Base-by-base conservation (phyloP, 2,113 vertebrate genomes). In the Microcebus jonahi region DNA sequence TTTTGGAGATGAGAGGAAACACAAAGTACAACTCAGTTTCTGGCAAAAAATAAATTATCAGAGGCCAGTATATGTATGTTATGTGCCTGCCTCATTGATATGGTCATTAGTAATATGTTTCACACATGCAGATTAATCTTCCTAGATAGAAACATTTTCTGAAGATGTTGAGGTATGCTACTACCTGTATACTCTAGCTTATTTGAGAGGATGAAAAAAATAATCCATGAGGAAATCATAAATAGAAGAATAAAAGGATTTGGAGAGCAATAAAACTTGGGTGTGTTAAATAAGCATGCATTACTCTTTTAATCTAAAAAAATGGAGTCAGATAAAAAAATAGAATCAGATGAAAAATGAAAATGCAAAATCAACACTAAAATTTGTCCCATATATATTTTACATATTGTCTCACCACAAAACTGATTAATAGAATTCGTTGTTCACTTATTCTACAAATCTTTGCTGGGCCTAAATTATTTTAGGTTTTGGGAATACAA, bases 391-490 rank as follows among this genome's bases (percentile, higher is more conserved):
- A 10, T 6, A 34, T 10, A 6, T 71, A 82, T 39, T 48, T 85
- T 55, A n/a, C 4, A n/a, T 77, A 3, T 45, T 31, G 3, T 85
- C 39, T n/a, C 27, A 36, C 20, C 18, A 73, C 6, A 45, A 36
- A 93, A n/a, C 11, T 31, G 53, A 6, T 55, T 18, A 55, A 18
- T 96, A 42, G 2, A n/a, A 70, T 71, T 31, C 10, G 36, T 79
- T 86, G 67, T 50, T 84, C 18, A 61, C 8, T 84, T 92, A 63
- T 53, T 71, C 21, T 85, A 27, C 9, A 34, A 88, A 81, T 14
- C 10, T 91, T 68, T 93, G 7, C 70, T 96, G n/a, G 55, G 2
- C 25, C 53, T 88, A 92, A 92, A 17, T 94, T 90, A 86, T 57
- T 9, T 12, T 85, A 48, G 42, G 0, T 61, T 21, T 3, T 81